A percentile compares a stretch with the other conserved stretches of the same genome.
These are phyloP conservation scores for Menidia beryllina DNA, from an alignment of 2,113 vertebrate genomes.

Conservation along the genomic window DNA sequence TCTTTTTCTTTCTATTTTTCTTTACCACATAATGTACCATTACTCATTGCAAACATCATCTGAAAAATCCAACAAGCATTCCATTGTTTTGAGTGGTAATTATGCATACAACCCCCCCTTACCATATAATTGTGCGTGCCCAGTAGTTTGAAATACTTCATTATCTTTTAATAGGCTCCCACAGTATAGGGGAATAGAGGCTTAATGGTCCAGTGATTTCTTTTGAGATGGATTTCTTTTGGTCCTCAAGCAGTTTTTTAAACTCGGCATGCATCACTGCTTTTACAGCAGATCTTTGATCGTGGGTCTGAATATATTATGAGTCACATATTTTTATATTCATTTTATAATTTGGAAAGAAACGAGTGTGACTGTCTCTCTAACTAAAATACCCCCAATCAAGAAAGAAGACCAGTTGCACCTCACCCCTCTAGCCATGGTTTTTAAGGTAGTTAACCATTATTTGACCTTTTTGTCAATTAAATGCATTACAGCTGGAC, in stretches of 20 bases:
- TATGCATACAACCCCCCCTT: neutral
- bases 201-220: slow-evolving; percentile 55
- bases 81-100: neutral
- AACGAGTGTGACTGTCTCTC: slow-evolving; percentile 9
- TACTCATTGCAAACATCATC: neutral
- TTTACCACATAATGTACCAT: no score
- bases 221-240: slow-evolving; percentile 30
- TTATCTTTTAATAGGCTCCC: slow-evolving; percentile 61
- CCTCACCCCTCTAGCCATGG: neutral
- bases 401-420: slow-evolving; percentile 11
- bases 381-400: slow-evolving; percentile 33
- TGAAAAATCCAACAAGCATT: neutral
- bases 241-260: slow-evolving; percentile 19
- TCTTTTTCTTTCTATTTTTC: no score
- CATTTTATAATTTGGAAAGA: slow-evolving; percentile 7
- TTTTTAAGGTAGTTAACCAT: neutral
- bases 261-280: slow-evolving; percentile 14
- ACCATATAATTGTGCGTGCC: neutral
- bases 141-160: slow-evolving; percentile 38
- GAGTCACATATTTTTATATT: slow-evolving; percentile 21
- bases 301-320: slow-evolving; percentile 33
- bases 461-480: slow-evolving; percentile 1
- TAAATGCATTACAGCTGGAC: slow-evolving; percentile 3
- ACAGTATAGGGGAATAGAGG: slow-evolving; percentile 26
- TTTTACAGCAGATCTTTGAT: slow-evolving; percentile 39